Conservation (phyloP, 2,113 vertebrate species). For the Dicerorhinus sumatrensis region DNA sequence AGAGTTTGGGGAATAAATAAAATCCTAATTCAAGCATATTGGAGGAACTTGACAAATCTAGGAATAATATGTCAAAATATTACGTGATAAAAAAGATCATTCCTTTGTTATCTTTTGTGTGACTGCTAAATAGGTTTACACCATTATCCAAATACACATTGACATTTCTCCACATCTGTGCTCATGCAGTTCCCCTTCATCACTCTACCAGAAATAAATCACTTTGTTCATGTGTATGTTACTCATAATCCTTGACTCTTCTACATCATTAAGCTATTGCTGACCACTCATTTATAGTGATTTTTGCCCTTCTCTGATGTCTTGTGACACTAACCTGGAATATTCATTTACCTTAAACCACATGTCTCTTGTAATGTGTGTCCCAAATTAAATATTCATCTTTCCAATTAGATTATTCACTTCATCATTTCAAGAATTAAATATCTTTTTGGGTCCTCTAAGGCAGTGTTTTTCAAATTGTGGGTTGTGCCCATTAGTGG, state of each 20-base stretch:
- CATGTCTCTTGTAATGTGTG: neutral
- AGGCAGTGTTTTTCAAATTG: slow-evolving; percentile 22
- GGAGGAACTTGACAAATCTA: neutral
- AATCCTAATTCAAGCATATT: neutral
- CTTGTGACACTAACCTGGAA: neutral
- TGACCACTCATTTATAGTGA: neutral
- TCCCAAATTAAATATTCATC: slow-evolving; percentile 9
- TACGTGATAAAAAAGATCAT: neutral
- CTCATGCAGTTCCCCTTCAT: neutral
- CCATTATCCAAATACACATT: neutral
- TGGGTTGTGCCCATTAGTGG: neutral
- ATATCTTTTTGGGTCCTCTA: neutral
- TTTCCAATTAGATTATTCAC: slow-evolving; percentile 1
- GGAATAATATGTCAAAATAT: neutral
- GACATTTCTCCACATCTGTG: neutral
- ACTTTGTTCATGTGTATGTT: neutral
- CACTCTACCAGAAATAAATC: neutral
- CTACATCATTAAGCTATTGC: neutral
- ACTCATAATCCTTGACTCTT: neutral
- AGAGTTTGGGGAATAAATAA: neutral
- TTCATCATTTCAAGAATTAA: slow-evolving; percentile 12
- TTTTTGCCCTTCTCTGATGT: neutral
- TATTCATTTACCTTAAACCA: neutral
- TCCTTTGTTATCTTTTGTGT: neutral
- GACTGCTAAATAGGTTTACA: neutral